A percentile compares a stretch with the other conserved stretches of the same genome.
Conservation (phyloP, 2,888 invertebrate genomes). For the Heterodera filipjevi region DNA sequence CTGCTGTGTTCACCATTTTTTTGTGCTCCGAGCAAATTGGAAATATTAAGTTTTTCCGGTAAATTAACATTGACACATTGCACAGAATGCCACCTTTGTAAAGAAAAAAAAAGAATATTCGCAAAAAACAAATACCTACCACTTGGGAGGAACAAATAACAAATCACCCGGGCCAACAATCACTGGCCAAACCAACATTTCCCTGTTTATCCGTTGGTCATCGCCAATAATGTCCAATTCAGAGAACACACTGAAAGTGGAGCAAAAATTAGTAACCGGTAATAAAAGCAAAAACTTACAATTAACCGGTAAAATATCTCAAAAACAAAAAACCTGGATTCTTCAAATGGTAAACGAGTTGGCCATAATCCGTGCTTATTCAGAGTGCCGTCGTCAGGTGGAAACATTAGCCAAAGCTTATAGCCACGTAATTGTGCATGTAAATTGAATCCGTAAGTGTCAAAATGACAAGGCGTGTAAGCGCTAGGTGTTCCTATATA, state of each 20-base stretch:
- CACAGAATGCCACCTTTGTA: constrained; percentile 30
- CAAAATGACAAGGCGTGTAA: constrained; percentile 90
- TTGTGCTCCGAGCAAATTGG: not conserved
- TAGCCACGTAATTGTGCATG: constrained; percentile 79
- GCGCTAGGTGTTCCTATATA: constrained; percentile 75
- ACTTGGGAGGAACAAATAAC: constrained; percentile 83
- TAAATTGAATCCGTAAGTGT: constrained; percentile 90
- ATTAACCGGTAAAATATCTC: too few relatives aligned
- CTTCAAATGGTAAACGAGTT: constrained; percentile 43
- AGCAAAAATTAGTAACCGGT: not conserved
- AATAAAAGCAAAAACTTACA: constrained; percentile 28
- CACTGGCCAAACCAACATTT: constrained; percentile 69
- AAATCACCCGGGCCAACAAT: constrained; percentile 82
- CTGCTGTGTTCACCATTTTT: not conserved
- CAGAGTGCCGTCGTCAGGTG: constrained; percentile 70
- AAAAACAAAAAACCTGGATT: too few relatives aligned
- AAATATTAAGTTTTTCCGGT: not conserved
- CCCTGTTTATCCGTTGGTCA: constrained; percentile 22
- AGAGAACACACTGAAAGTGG: constrained; percentile 1
- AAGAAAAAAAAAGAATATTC: not conserved
- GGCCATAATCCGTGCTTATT: constrained; percentile 25
- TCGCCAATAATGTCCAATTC: constrained; percentile 34
- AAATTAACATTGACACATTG: constrained; percentile 26
- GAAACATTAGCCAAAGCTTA: constrained; percentile 89
- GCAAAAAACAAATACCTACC: constrained; percentile 73